phyloP scores from a whole-genome alignment of 2,113 vertebrate genomes.

The Conger conger region DNA sequence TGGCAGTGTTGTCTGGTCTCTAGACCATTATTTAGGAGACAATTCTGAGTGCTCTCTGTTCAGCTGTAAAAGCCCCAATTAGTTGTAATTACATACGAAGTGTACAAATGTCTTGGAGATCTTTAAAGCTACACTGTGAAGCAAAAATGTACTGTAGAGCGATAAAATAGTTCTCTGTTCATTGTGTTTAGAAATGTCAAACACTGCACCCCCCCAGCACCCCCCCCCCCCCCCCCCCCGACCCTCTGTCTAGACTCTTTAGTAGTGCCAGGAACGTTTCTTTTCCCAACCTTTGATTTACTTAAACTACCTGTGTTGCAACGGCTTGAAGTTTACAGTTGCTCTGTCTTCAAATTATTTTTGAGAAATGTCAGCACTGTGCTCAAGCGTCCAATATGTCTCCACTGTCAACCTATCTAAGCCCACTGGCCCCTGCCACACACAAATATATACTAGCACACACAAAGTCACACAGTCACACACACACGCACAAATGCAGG shows the following conservation, averaged over 20 bases:
- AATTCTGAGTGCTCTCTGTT: not conserved
- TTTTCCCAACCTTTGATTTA: not conserved
- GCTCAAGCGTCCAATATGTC: not conserved
- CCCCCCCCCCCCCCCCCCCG: too few species aligned
- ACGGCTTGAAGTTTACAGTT: not conserved
- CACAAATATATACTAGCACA: too few species aligned
- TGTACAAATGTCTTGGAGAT: slow-evolving; percentile 8
- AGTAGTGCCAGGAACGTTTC: not conserved
- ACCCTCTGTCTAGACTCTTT: not conserved
- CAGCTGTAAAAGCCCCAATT: slow-evolving; percentile 29
- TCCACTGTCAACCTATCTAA: not conserved
- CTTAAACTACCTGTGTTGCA: not conserved
- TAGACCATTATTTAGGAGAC: slow-evolving; percentile 6
- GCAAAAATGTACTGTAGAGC: not conserved
- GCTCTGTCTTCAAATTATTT: not conserved
- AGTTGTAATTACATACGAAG: slow-evolving; percentile 30
- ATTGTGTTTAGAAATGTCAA: not conserved
- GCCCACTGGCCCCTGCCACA: not conserved
- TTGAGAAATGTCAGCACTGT: not conserved
- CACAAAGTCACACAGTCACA: too few species aligned
- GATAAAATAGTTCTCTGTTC: not conserved
- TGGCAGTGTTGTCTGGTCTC: slow-evolving; percentile 13
- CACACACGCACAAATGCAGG: not conserved
- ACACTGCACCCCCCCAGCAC: not conserved
- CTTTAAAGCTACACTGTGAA: not conserved